Conservation (phyloP, 2,888 invertebrate genomes). For the Caenorhabditis sulstoni region DNA sequence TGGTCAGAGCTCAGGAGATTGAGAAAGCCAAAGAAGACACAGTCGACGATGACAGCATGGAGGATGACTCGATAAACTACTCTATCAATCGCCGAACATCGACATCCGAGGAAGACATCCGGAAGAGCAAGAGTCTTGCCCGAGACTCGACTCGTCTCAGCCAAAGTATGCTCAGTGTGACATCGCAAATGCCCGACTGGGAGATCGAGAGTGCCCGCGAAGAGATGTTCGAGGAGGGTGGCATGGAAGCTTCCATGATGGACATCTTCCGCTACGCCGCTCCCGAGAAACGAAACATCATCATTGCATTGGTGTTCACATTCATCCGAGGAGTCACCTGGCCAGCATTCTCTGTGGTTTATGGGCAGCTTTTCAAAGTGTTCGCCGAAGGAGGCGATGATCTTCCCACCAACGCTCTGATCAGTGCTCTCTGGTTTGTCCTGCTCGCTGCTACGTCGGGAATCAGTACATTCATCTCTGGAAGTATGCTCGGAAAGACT, state of each 20-base stretch:
- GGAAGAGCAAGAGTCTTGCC: constrained; percentile 32
- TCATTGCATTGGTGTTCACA: constrained; percentile 67
- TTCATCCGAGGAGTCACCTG: constrained; percentile 73
- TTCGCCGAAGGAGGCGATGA: constrained; percentile 47
- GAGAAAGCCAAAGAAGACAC: constrained; percentile 64
- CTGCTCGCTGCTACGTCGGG: constrained; percentile 61
- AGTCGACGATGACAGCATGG: constrained; percentile 41
- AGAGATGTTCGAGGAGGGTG: constrained; percentile 69
- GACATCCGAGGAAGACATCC: constrained; percentile 33
- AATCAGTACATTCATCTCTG: constrained; percentile 66
- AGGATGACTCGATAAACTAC: not conserved
- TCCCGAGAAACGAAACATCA: constrained; percentile 63
- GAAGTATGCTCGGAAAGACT: constrained; percentile 67
- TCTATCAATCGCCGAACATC: constrained; percentile 9
- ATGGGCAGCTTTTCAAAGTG: constrained; percentile 74
- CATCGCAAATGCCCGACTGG: constrained; percentile 58
- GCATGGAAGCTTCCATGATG: constrained; percentile 65
- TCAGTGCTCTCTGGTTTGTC: constrained; percentile 63
- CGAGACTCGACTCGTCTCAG: constrained; percentile 56
- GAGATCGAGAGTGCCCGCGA: constrained; percentile 65
- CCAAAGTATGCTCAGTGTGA: constrained; percentile 62
- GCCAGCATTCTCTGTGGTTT: constrained; percentile 77
- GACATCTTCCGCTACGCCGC: constrained; percentile 70
- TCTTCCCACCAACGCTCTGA: constrained; percentile 22
- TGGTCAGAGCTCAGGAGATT: constrained; percentile 80